Evolutionary conservation across 2,888 invertebrate genomes (phyloP), one percentile per base, ranked within the genome.

Genomic region (Lathronympha strigana): DNA sequence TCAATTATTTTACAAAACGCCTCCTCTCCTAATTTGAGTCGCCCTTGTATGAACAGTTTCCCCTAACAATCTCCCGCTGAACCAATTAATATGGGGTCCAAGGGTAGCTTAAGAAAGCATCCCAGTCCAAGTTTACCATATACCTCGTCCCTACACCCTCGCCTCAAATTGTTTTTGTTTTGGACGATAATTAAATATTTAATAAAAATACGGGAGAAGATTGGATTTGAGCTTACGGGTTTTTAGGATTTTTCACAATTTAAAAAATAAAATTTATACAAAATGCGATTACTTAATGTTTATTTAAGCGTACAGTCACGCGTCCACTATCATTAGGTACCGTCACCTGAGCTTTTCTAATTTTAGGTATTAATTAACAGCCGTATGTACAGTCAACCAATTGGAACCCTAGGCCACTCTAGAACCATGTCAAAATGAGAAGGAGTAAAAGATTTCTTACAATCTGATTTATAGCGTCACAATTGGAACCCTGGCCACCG

Each of bases 51-150:
- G 43, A 64, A 71, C 68, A 69, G 71, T 70, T 68, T 70, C 72
- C 72, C 72, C 69, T 53, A 75, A 74, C 71, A 73, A 71, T 70
- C 67, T 74, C 74, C 76, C 76, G 81, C 77, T 69, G 73, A 76
- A 79, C 76, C 80, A 81, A 82, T 83, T 82, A 82, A 81, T 80
- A 79, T 70, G 74, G 77, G 77, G 73, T 73, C 73, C 71, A 74
- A 72, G 72, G 78, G 73, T 71, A 47, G 50, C 63, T 69, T 73
- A 73, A 75, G 74, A 75, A 74, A 72, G 71, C 73, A 66, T 71
- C 72, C 73, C 68, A 70, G 70, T 72, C 69, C 68, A 70, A 72
- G 68, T 72, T 70, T 72, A 72, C 72, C 60, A 66, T 61, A 66
- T 63, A 64, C 15, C 25, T 31, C 38, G 15, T 11, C 47, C 58